A percentile compares a stretch with the other conserved stretches of the same genome.
Conservation (phyloP, 30 jellyfish, hydroid and myxozoan genomes). For the Cassiopea andromeda region DNA sequence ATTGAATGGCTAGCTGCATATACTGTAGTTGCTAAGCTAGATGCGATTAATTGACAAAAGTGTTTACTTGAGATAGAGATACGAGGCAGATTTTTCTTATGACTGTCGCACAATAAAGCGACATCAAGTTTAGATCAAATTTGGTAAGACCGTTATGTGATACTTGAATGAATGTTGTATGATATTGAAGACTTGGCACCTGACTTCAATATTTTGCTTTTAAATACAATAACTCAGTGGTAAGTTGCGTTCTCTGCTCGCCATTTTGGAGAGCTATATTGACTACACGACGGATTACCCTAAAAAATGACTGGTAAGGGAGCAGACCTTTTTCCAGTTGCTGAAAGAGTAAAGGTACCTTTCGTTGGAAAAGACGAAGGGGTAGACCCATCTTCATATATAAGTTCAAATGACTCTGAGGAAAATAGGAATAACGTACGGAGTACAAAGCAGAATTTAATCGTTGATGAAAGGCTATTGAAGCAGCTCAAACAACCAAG, state of each 20-base stretch:
- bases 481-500: neutral
- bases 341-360: conserved; percentile 64
- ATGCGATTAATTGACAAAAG: conserved; percentile 1
- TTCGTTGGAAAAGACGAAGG: conserved; percentile 54
- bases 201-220: too few relatives aligned
- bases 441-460: neutral
- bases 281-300: neutral
- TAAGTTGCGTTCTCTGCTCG: neutral
- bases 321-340: conserved; percentile 66
- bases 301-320: conserved; percentile 31
- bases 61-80: conserved; percentile 15
- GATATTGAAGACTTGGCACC: too few relatives aligned
- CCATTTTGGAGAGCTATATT: neutral
- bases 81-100: conserved; percentile 11
- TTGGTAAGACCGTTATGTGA: too few relatives aligned
- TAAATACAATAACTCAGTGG: neutral
- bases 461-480: neutral
- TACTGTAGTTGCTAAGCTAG: conserved; percentile 18
- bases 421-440: neutral
- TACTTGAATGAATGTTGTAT: too few relatives aligned
- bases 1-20: conserved; percentile 9
- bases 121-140: neutral
- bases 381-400: neutral
- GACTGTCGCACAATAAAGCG: neutral
- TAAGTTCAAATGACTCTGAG: neutral